Evolutionary conservation across 2,113 vertebrate genomes (phyloP).

Genomic region (Campylorhamphus procurvoides): DNA sequence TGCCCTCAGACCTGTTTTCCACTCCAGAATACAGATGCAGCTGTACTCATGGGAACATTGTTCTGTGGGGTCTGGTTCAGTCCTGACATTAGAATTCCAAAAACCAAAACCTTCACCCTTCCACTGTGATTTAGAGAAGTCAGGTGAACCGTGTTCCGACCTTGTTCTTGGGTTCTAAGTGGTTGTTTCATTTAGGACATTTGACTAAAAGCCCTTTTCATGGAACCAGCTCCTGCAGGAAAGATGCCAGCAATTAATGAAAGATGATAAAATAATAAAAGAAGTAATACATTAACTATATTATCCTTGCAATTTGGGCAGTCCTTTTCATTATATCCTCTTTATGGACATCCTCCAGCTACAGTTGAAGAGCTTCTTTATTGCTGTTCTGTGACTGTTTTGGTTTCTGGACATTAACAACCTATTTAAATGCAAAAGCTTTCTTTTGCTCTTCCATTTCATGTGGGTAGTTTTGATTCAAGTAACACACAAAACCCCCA

Average conservation of each 20-base stretch:
- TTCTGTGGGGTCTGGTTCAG: background rate
- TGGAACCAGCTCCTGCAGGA: conserved; percentile 64
- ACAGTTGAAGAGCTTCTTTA: conserved; percentile 65
- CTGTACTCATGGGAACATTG: background rate
- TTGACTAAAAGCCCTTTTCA: conserved; percentile 80
- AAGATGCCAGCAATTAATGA: conserved; percentile 80
- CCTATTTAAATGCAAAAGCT: conserved; percentile 29
- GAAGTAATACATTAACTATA: conserved; percentile 80
- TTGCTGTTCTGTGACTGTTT: conserved; percentile 60
- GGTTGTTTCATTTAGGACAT: conserved; percentile 72
- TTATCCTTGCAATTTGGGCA: conserved; percentile 71
- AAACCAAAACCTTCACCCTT: background rate
- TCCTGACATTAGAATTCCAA: background rate
- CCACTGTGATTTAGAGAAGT: conserved; percentile 64
- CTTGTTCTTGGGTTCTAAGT: conserved; percentile 72
- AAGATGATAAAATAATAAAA: conserved; percentile 83
- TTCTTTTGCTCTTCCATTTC: background rate
- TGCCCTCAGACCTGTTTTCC: background rate
- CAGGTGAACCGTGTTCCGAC: conserved; percentile 72
- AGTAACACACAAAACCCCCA: background rate
- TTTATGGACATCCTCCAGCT: conserved; percentile 71
- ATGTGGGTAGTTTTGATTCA: background rate
- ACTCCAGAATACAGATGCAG: background rate
- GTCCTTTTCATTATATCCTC: conserved; percentile 76
- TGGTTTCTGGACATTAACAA: conserved; percentile 56